Evolutionary conservation across 2,888 invertebrate genomes (phyloP), one percentile per base, ranked within the genome.

Genomic region (Meteorus cinctellus): DNA sequence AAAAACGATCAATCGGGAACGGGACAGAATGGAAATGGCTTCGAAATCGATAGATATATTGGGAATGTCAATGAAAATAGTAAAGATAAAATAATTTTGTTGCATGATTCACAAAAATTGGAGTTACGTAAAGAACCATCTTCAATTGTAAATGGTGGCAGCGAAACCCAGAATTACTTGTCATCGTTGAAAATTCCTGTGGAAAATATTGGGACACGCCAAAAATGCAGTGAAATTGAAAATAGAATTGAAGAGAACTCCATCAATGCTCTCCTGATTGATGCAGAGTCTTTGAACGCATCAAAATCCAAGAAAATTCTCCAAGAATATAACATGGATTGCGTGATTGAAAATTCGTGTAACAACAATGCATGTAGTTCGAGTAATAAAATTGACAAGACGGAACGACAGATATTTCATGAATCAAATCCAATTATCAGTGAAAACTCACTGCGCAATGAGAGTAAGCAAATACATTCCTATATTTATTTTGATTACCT

Each of bases 11-110:
- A 16, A 4, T 31, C 34, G 24, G 27, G 45, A n/a, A 67, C 45
- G 14, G 27, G 4, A n/a, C 1, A 14, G 14, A n/a, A 14, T 16
- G 16, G 34, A 34, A 31, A 31, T n/a, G 3, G n/a, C 3, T 31
- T 0, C 5, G 3, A 66, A 41, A 8, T 66, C n/a, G 45, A 59
- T 3, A 6, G 59, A 8, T 12, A 41, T 19, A 29, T 41, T 62
- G 12, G 19, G 8, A 41, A 60, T n/a, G n/a, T 45, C 27, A 29
- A 48, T n/a, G 27, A 6, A 8, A 51, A 48, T 31, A 12, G 29
- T 55, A 10, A 19, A 59, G 29, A 34, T 5, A 34, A 55, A 59
- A 55, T 70, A 36, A 59, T 70, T 70, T 65, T 4, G 4, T 65
- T 65, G 41, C 65, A 65, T 41, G 24, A 36, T n/a, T n/a, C 59